Conservation (phyloP, 1,140 invertebrate genomes). For the Drosophila persimilis region DNA sequence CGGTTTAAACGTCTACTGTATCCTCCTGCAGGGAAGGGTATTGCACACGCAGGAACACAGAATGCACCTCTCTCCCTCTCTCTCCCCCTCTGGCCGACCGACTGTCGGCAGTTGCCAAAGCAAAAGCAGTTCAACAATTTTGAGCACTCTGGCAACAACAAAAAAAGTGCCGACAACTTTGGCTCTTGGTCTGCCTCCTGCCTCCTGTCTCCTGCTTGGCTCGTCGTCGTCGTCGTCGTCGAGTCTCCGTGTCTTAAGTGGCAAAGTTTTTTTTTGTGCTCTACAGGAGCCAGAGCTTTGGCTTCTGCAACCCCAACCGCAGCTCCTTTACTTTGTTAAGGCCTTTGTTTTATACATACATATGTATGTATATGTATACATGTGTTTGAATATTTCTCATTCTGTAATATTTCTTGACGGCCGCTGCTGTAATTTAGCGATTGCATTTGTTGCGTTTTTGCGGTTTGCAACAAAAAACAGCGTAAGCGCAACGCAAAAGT, state of each 20-base stretch:
- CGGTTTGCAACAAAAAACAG: constrained; percentile 46
- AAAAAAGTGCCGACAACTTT: constrained; percentile 58
- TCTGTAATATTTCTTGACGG: constrained; percentile 60
- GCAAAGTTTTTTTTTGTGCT: constrained; percentile 52
- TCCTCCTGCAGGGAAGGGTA: too few species aligned
- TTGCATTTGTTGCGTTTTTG: constrained; percentile 73
- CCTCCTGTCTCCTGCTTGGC: constrained; percentile 5
- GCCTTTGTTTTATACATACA: constrained; percentile 37
- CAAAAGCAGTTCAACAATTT: constrained; percentile 69
- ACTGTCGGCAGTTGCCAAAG: constrained; percentile 60
- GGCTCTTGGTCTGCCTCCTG: constrained; percentile 27
- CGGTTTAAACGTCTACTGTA: too few species aligned
- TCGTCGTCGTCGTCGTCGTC: constrained; percentile 36
- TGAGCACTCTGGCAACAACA: constrained; percentile 62
- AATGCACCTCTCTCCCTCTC: too few species aligned
- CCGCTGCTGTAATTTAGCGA: constrained; percentile 62
- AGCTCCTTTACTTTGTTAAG: constrained; percentile 20
- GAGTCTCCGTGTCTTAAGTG: constrained; percentile 62
- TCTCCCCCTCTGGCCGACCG: constrained; percentile 8
- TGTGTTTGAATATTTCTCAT: neutral
- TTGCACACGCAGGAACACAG: too few species aligned
- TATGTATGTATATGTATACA: too few species aligned
- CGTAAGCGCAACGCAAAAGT: neutral
- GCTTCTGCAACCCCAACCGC: constrained; percentile 6
- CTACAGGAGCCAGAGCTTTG: constrained; percentile 32